Evolutionary conservation across 2,113 vertebrate genomes (phyloP), one percentile per base, ranked within the genome.

Genomic region (Corythoichthys haematopterus): DNA sequence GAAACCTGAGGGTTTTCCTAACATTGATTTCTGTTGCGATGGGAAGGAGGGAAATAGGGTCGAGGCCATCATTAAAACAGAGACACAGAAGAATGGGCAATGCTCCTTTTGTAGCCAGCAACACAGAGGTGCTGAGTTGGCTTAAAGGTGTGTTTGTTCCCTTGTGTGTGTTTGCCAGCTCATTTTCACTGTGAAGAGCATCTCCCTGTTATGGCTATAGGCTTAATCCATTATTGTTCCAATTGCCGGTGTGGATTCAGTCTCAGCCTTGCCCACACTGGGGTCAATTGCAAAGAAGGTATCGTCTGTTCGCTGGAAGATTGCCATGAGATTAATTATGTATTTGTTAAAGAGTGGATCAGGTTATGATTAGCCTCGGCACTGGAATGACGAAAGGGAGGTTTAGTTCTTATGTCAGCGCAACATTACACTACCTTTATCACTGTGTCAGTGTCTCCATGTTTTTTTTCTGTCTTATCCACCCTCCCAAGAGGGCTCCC

Each of bases 21-120:
- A 53, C 79, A 85, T 84, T 87, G 84, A 90, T 90, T 89, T 87
- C 69, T 74, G 71, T 75, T 53, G 65, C 64, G 79, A 87, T 78
- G 79, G 68, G 71, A 80, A 64, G 65, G 38, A 77, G 75, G 76
- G 70, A 76, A 77, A 75, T 81, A 38, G 79, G 75, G 77, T 88
- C 80, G 79, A 78, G 77, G 66, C 72, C 67, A 68, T 79, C 85
- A 84, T 87, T 85, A 85, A 83, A 84, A 75, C 68, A 66, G 80
- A 81, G 76, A 74, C 84, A 77, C 75, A 52, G 76, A 85, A 83
- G 80, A 76, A 80, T 82, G 78, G 62, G 70, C 68, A 38, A 51
- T 43, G 66, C 43, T 60, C 76, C 83, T 45, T 76, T 65, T 62
- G 76, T 71, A 72, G 76, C 61, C 16, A 58, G 64, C 37, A 51